Evolutionary conservation across 2,888 invertebrate species (phyloP), one percentile per base, ranked within the genome.

Genomic region (Mesorhabditis spiculigera): DNA sequence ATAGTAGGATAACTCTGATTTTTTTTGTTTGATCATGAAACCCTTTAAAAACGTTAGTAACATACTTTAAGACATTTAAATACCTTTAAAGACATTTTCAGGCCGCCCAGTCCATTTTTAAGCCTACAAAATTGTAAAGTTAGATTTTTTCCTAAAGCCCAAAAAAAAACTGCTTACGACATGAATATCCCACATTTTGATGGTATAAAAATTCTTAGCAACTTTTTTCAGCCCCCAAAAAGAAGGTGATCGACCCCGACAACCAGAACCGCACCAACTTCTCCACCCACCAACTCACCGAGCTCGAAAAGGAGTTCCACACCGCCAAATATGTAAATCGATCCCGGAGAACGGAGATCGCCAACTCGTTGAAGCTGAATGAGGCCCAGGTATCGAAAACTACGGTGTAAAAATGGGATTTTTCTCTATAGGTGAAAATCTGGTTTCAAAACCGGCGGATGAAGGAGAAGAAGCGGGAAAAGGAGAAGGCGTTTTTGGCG

Each of bases 401-500:
- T n/a, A n/a, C n/a, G n/a, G n/a, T n/a, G n/a, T n/a, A n/a, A n/a
- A n/a, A n/a, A n/a, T n/a, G n/a, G n/a, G n/a, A n/a, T n/a, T n/a
- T n/a, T n/a, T n/a, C n/a, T 58, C 58, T 13, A 75, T 88, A 88
- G 67, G 92, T 93, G 50, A 95, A 95, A 88, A 95, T 96, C 81
- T 96, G 96, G 96, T 97, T 97, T 87, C 97, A 98, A 88, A 97
- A 97, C 87, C 90, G 97, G 80, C 90, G 97, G 82, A 97, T 97
- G 96, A 97, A 97, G 87, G 95, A 95, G 86, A 95, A 95, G 90
- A 95, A 96, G 87, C 90, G 95, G 76, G 93, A 94, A 90, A 95
- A 95, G 88, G 95, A 95, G 69, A 78, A 78, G 68, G 77, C 75
- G 16, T 85, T 84, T 71, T 66, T 83, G 63, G 79, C 77, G 58